phyloP scores from a whole-genome alignment of 2,797 vertebrate species.

The Cuniculus paca region DNA sequence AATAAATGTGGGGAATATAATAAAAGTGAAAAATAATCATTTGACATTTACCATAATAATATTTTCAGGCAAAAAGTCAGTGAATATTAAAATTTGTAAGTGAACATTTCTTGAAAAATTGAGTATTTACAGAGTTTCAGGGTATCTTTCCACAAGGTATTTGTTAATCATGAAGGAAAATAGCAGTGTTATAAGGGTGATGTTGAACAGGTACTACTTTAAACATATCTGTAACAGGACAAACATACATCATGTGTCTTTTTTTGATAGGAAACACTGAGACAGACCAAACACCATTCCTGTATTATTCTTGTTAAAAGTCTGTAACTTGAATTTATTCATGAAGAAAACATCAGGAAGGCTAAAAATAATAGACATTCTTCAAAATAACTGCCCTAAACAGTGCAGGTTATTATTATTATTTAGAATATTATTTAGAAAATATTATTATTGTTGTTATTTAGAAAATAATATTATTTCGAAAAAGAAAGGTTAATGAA shows the following conservation, averaged over 20 bases:
- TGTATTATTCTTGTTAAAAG: not conserved
- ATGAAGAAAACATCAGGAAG: not conserved
- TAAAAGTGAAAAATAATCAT: not conserved
- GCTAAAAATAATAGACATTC: not conserved
- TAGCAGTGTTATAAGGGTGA: not conserved
- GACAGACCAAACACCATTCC: too few relatives aligned
- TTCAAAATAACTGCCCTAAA: not conserved
- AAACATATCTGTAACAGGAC: not conserved
- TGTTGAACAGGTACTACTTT: not conserved
- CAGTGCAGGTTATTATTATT: too few relatives aligned
- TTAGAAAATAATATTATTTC: not conserved
- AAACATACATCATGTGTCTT: rapidly evolving
- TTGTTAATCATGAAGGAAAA: not conserved
- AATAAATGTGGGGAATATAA: not conserved
- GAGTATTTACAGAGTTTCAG: not conserved
- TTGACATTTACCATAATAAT: not conserved
- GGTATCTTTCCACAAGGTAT: not conserved
- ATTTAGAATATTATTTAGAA: too few relatives aligned
- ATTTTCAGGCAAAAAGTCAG: not conserved
- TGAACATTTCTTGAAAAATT: not conserved
- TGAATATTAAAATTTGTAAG: not conserved
- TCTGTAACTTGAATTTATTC: not conserved
- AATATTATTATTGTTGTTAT: too few relatives aligned
- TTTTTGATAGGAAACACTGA: not conserved
- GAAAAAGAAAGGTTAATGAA: not conserved